Evolutionary conservation across 92 coral and sea anemone genomes (phyloP).

Genomic region (Bergia puertoricense): DNA sequence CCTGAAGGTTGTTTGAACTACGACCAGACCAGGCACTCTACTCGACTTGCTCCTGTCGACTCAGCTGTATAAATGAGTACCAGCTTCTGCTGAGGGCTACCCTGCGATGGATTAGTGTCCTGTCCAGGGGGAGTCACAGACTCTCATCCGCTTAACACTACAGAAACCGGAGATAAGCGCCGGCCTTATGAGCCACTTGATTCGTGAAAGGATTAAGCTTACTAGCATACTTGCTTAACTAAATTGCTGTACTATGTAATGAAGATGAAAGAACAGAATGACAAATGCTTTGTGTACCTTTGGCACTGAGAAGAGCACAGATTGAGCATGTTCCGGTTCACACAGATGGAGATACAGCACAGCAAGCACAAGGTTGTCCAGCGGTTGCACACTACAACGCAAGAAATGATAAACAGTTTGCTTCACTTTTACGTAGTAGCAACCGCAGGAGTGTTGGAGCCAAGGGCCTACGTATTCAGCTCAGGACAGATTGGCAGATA

Average conservation of each 20-base stretch:
- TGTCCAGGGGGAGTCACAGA: too few relatives aligned
- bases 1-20: too few relatives aligned
- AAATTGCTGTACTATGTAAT: background rate
- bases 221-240: background rate
- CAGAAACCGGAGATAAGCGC: too few relatives aligned
- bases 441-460: background rate
- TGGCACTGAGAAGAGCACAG: conserved; percentile 69
- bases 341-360: conserved; percentile 84
- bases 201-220: too few relatives aligned
- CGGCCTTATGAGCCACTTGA: too few relatives aligned
- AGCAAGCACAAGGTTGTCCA: conserved; percentile 88
- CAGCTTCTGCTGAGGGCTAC: too few relatives aligned
- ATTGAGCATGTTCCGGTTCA: conserved; percentile 85
- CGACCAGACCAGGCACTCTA: too few relatives aligned
- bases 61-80: too few relatives aligned
- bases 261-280: too few relatives aligned
- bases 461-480: background rate
- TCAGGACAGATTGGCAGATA: background rate
- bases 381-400: conserved; percentile 63
- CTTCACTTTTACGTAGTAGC: background rate
- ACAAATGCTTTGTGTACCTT: conserved; percentile 54
- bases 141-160: too few relatives aligned
- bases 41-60: too few relatives aligned
- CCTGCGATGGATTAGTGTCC: too few relatives aligned
- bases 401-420: background rate